A percentile compares a stretch with the other conserved stretches of the same genome.
phyloP scores from a whole-genome alignment of 2,113 vertebrate genomes.

The Thamnophis sirtalis region DNA sequence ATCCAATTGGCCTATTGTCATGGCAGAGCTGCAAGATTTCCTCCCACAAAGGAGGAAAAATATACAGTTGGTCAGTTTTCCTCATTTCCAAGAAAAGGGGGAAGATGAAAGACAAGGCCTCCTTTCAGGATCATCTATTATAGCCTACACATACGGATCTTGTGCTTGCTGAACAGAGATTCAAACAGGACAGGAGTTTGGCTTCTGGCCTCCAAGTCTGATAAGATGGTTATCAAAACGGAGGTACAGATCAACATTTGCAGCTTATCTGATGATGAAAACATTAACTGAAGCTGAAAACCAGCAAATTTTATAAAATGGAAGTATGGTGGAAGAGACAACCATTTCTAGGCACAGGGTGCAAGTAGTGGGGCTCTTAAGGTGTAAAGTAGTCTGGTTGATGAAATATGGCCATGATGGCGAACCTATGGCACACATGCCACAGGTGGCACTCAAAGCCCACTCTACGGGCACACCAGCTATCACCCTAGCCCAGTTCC shows the following conservation, averaged over 20 bases:
- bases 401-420: neutral
- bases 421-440: no score
- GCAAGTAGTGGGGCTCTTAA: neutral
- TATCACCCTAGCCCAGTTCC: no score
- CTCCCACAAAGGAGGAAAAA: neutral
- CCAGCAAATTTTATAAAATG: neutral
- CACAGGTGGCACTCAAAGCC: no score
- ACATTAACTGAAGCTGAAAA: no score
- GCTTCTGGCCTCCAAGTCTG: neutral
- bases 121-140: neutral
- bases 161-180: neutral
- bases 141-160: neutral
- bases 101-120: neutral
- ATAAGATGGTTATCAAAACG: neutral
- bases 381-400: neutral
- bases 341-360: neutral
- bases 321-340: neutral
- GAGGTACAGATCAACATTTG: no score
- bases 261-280: no score
- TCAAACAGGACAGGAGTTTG: neutral
- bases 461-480: no score
- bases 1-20: neutral
- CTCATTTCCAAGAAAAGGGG: neutral
- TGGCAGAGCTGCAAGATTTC: neutral
- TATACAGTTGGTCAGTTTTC: neutral